These are phyloP conservation scores for Lophochroa leadbeateri DNA, from an alignment of 2,113 vertebrate genomes.

Conservation along the genomic window DNA sequence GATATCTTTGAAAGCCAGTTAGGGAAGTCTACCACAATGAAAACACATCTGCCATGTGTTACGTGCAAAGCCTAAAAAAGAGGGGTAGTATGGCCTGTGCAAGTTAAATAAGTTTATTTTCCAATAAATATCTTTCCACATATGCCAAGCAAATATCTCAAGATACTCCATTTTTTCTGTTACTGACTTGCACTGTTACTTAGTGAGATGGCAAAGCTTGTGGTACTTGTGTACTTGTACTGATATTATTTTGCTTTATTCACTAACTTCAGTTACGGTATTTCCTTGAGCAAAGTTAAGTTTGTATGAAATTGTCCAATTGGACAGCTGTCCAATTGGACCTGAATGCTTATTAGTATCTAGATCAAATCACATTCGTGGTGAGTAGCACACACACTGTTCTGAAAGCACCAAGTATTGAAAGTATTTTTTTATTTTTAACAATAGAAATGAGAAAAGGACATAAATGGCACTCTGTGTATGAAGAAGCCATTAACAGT, in stretches of 20 bases:
- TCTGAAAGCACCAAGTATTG: neutral
- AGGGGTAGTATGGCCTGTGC: neutral
- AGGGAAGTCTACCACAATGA: neutral
- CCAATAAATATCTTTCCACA: neutral
- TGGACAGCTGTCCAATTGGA: neutral
- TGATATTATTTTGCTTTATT: neutral
- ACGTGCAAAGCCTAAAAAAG: neutral
- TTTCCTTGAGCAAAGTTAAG: neutral
- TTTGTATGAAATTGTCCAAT: neutral
- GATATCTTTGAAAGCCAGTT: neutral
- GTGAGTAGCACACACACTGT: neutral
- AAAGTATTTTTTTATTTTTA: neutral
- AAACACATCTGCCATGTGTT: neutral
- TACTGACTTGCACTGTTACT: neutral
- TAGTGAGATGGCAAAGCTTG: neutral
- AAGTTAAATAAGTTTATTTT: slow-evolving; percentile 34
- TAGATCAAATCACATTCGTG: neutral
- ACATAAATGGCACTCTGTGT: neutral
- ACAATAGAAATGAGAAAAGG: neutral
- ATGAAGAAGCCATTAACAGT: neutral
- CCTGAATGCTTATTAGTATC: neutral
- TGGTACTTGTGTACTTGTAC: neutral
- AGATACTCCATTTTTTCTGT: neutral
- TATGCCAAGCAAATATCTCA: neutral
- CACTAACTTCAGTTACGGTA: neutral